phyloP scores from a whole-genome alignment of 2,113 vertebrate species.

The Colossoma macropomum region DNA sequence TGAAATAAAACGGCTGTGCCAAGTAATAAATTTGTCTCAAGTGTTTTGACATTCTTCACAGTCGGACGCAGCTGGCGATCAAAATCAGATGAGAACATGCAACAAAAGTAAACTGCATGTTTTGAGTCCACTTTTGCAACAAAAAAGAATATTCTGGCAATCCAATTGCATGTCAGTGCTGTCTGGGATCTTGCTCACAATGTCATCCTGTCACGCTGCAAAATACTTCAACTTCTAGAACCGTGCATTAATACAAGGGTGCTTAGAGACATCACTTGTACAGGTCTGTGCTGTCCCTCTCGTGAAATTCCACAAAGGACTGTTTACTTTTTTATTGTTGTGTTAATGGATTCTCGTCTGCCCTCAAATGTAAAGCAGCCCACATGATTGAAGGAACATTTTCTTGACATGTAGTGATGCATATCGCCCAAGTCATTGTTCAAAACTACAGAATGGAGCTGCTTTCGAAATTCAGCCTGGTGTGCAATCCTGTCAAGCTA shows the following conservation, averaged over 20 bases:
- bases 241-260: not conserved
- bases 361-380: not conserved
- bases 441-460: not conserved
- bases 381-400: not conserved
- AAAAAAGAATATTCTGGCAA: not conserved
- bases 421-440: not conserved
- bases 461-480: not conserved
- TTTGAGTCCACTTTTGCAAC: not conserved
- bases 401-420: not conserved
- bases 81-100: not conserved
- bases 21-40: constrained; percentile 17
- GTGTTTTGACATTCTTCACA: constrained; percentile 38
- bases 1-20: not conserved
- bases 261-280: not conserved
- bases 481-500: not conserved
- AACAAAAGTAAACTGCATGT: not conserved
- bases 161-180: not conserved
- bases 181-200: not conserved
- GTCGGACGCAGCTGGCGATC: constrained; percentile 10
- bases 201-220: not conserved
- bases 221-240: not conserved
- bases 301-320: not conserved
- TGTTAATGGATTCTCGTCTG: constrained; percentile 10
- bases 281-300: not conserved
- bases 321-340: constrained; percentile 10